phyloP scores from a whole-genome alignment of 2,113 vertebrate genomes.

The Microtus richardsoni region DNA sequence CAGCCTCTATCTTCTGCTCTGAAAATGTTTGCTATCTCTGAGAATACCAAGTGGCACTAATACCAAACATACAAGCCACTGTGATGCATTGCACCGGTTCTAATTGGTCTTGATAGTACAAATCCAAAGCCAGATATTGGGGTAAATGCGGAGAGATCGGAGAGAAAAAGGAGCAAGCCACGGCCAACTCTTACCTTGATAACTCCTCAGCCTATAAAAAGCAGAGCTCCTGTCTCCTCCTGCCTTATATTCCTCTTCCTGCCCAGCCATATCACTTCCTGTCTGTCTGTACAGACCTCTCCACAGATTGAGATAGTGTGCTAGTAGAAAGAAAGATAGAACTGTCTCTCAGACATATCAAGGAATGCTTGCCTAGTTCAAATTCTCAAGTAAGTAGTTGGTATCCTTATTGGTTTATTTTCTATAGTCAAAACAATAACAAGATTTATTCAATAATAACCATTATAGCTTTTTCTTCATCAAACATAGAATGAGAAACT shows the following conservation, averaged over 20 bases:
- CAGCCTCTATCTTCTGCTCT: neutral
- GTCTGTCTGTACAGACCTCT: neutral
- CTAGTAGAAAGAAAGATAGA: conserved; percentile 23
- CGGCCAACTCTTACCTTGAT: no score
- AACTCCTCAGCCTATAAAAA: no score
- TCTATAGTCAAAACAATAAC: conserved; percentile 27
- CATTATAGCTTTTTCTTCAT: conserved; percentile 60
- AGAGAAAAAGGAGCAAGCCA: no score
- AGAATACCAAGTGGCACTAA: neutral
- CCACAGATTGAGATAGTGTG: neutral
- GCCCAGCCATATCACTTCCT: no score
- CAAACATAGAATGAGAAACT: conserved; percentile 68
- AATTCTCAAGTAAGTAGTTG: conserved; percentile 18
- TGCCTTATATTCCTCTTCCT: no score
- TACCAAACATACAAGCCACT: neutral
- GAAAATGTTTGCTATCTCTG: neutral
- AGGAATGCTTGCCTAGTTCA: neutral
- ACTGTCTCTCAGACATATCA: neutral
- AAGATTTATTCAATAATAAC: conserved; percentile 54
- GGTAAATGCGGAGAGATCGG: no score
- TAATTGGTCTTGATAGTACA: no score
- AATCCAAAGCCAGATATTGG: no score
- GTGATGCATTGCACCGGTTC: neutral
- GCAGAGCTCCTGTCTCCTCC: no score
- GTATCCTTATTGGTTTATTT: neutral